Base-by-base conservation (phyloP, 2,797 vertebrate genomes). In the Martes flavigula region DNA sequence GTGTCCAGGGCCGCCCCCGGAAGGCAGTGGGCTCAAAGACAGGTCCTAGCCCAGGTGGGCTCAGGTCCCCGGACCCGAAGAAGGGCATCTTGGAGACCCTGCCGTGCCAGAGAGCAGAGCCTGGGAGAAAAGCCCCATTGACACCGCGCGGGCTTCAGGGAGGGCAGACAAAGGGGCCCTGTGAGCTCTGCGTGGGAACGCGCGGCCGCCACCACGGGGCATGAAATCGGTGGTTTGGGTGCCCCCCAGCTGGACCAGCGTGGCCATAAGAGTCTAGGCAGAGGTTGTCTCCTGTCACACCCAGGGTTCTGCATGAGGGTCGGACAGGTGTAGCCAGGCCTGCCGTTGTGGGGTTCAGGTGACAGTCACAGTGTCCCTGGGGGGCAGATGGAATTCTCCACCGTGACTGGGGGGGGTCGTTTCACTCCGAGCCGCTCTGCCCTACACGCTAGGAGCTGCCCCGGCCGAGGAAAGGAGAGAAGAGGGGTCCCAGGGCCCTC, bases 101-200 rank as follows among this genome's bases (percentile, higher is more conserved):
- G 43, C 20, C 11, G 38, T 87, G 89, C 81, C 73, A 3, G 38
- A 54, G 79, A 75, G 90, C 95, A 54, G 92, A 92, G 96, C 84
- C 91, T 88, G 89, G 91, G 96, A 96, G 96, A 85, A 96, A 92
- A 54, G 94, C 75, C 93, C 97, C n/a, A 46, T 60, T 21, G 90
- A 96, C 90, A 58, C 84, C 84, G 40, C 66, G 48, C 88, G 0
- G 35, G 92, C n/a, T 9, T n/a, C n/a, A 27, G 3, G 88, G 72
- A 46, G 3, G 91, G 88, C 86, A 92, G 96, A 98, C 97, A 97
- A 96, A 97, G 97, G 81, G 73, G 86, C 91, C 96, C 96, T 95
- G 96, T 97, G 93, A 93, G 68, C 92, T 72, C 43, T 87, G 78
- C 78, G 97, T 96, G 97, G 97, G 96, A 97, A 97, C 17, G 3